Percentiles rank a stretch among this genome's conserved stretches.
phyloP scores from a whole-genome alignment of 2,797 vertebrate species.

The Miichthys miiuy region DNA sequence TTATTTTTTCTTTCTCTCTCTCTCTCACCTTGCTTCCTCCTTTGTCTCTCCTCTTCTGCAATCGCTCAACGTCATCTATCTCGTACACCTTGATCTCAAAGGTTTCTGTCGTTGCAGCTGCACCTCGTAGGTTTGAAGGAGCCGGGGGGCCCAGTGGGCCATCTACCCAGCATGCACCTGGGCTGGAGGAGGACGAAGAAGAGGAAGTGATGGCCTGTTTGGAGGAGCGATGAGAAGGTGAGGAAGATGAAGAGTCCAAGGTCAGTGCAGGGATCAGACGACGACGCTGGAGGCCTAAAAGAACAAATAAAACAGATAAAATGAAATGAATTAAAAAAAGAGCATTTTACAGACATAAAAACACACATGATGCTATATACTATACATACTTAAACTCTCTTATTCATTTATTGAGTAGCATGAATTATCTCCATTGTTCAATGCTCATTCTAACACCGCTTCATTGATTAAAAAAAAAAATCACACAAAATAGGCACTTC shows the following conservation, averaged over 20 bases:
- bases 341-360: not conserved
- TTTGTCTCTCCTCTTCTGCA: slow-evolving; percentile 90
- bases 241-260: slow-evolving; percentile 86
- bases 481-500: not conserved
- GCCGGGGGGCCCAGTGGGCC: slow-evolving; percentile 89
- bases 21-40: slow-evolving; percentile 89
- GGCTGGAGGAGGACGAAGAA: slow-evolving; percentile 83
- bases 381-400: not conserved
- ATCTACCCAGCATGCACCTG: slow-evolving; percentile 95
- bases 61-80: slow-evolving; percentile 96
- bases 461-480: not conserved
- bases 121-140: slow-evolving; percentile 79
- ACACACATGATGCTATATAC: not conserved
- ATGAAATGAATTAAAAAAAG: not conserved
- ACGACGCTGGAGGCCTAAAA: slow-evolving; percentile 92
- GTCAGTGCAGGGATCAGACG: slow-evolving; percentile 93
- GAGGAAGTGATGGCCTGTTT: slow-evolving; percentile 88
- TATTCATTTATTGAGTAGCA: not conserved
- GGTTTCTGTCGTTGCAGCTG: slow-evolving; percentile 85
- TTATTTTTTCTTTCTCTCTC: not conserved
- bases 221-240: slow-evolving; percentile 83
- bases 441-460: not conserved
- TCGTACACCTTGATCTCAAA: slow-evolving; percentile 99
- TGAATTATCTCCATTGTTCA: not conserved
- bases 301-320: not conserved